Base-by-base conservation (phyloP, 2,797 vertebrate species). In the Microchirus variegatus region DNA sequence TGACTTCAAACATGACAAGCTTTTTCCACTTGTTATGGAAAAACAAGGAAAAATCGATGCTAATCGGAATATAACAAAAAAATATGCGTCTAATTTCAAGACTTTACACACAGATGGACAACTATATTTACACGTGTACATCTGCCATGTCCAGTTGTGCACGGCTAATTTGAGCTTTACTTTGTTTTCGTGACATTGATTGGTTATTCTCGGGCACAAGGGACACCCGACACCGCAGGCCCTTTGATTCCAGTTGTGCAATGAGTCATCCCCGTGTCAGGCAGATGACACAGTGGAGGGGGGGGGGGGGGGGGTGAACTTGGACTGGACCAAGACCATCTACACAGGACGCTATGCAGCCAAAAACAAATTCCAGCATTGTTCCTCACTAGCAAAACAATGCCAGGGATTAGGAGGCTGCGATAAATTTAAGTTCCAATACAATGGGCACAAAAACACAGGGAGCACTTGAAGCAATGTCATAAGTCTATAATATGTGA, bases 111-210 rank as follows among this genome's bases (percentile, higher is more conserved):
- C 38, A 12, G 41, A 5, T 13, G 4, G 56, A 73, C 79, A 72
- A 80, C 53, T 41, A 59, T 78, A 55, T 70, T 56, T 19, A 22
- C 73, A 46, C 59, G 53, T 63, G 75, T 13, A 63, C 63, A 67
- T 77, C 77, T 83, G 78, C 59, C 50, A 36, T 65, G 61, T 83
- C 71, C 76, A 75, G 58, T 73, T 82, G 73, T 53, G 46, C 48
- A 7, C 31, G 41, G 37, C 73, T 80, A 77, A 87, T 87, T 77
- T 77, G 79, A 51, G 57, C 75, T 74, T 50, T 10, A 40, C 78
- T 89, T 77, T 88, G 85, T 89, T 87, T 87, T 87, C 86, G 69
- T 89, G 88, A 91, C 90, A 90, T 88, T 91, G 90, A 93, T 90
- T 84, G 63, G 90, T 91, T 87, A 84, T 89, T 88, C 80, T 81